These are phyloP conservation scores for Semnornis frantzii DNA, from an alignment of 2,113 vertebrate species.

Conservation along the genomic window DNA sequence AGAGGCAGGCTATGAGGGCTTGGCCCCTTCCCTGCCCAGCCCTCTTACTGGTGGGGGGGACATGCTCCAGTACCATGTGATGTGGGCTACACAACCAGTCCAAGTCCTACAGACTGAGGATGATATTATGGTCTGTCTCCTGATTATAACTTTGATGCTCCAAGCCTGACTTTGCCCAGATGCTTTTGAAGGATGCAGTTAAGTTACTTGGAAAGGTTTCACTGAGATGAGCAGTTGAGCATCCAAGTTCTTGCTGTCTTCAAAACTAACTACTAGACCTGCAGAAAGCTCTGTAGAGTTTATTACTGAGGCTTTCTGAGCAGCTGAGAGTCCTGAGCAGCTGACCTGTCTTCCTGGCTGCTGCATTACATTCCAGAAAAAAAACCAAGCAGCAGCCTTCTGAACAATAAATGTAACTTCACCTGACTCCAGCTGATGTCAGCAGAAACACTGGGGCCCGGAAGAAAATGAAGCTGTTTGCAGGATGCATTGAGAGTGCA, in stretches of 20 bases:
- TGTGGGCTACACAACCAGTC: too few relatives aligned
- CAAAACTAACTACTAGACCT: not conserved
- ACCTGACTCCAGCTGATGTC: not conserved
- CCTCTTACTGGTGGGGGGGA: not conserved
- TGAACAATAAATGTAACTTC: not conserved
- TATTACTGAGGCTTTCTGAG: not conserved
- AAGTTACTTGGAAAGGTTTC: not conserved
- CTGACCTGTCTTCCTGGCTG: not conserved
- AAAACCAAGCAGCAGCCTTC: not conserved
- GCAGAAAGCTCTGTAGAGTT: not conserved
- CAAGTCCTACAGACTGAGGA: not conserved
- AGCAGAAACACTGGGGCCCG: not conserved
- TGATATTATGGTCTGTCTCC: not conserved
- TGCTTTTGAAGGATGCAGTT: not conserved
- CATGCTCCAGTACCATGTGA: rapidly evolving
- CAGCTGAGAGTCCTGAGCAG: not conserved
- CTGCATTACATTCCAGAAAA: not conserved
- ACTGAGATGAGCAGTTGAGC: not conserved
- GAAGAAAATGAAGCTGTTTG: not conserved
- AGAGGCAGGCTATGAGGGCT: not conserved
- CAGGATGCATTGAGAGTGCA: not conserved
- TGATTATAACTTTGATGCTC: not conserved
- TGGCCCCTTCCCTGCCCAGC: not conserved
- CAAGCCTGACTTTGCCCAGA: not conserved
- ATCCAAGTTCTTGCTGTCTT: not conserved